A percentile compares a stretch with the other conserved stretches of the same genome.
Conservation (phyloP, 53 echinoderm and acorn worm species). For the Holothuria scabra region DNA sequence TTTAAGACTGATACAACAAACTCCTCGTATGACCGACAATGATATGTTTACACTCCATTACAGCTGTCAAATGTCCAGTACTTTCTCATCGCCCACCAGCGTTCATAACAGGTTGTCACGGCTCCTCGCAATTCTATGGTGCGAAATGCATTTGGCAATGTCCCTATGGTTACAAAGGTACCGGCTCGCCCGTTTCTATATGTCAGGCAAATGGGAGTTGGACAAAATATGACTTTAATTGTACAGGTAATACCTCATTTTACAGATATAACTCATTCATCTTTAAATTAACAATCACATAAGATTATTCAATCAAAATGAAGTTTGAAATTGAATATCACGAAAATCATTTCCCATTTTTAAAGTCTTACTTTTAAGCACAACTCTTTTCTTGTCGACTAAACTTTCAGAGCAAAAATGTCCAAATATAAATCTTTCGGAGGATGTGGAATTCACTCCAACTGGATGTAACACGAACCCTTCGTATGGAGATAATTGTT, state of each 20-base stretch:
- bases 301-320: no score
- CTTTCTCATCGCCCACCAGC: neutral
- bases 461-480: neutral
- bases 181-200: neutral
- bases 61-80: neutral
- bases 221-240: neutral
- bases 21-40: no score
- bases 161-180: neutral
- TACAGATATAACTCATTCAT: no score
- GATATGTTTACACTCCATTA: neutral
- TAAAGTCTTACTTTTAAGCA: no score
- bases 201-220: slow-evolving; percentile 4
- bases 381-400: no score
- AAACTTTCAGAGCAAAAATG: neutral
- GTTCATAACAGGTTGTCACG: neutral
- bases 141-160: neutral
- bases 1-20: no score
- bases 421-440: neutral
- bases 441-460: neutral
- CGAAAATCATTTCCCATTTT: no score
- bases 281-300: no score
- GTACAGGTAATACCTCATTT: neutral
- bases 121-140: neutral
- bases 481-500: neutral
- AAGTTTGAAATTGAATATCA: no score